These are phyloP conservation scores for Sclerurus mexicanus DNA, from an alignment of 2,113 vertebrate species.

Conservation along the genomic window DNA sequence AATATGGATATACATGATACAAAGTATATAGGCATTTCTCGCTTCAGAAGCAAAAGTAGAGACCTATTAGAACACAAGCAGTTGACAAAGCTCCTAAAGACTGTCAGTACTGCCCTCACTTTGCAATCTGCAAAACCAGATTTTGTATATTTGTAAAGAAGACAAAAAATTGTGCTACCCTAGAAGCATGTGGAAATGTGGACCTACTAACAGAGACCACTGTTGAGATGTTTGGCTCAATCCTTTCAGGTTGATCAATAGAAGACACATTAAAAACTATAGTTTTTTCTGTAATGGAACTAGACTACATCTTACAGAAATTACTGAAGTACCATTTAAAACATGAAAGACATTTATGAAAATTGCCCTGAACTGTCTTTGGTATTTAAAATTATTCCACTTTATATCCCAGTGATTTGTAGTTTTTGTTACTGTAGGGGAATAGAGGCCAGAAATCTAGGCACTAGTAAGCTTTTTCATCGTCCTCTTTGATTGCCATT, in stretches of 20 bases:
- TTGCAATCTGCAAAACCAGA: background rate
- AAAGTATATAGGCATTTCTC: background rate
- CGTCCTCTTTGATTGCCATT: background rate
- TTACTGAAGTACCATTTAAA: background rate
- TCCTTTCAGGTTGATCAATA: background rate
- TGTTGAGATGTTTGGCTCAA: background rate
- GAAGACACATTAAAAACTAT: background rate
- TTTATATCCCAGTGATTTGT: background rate
- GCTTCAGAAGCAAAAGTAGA: background rate
- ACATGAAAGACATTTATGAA: background rate
- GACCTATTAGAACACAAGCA: background rate
- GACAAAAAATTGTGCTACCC: fast-evolving
- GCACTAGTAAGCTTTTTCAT: background rate
- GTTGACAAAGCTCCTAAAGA: background rate
- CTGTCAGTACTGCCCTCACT: background rate
- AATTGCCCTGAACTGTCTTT: background rate
- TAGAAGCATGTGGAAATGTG: background rate
- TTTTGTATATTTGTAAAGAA: background rate
- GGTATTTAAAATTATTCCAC: background rate
- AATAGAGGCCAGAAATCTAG: background rate
- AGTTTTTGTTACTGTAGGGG: background rate
- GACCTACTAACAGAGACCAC: background rate
- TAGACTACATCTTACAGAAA: background rate
- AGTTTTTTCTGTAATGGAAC: background rate
- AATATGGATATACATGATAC: background rate